Conservation (phyloP, 2,888 invertebrate species). For the Drosophila formosana region DNA sequence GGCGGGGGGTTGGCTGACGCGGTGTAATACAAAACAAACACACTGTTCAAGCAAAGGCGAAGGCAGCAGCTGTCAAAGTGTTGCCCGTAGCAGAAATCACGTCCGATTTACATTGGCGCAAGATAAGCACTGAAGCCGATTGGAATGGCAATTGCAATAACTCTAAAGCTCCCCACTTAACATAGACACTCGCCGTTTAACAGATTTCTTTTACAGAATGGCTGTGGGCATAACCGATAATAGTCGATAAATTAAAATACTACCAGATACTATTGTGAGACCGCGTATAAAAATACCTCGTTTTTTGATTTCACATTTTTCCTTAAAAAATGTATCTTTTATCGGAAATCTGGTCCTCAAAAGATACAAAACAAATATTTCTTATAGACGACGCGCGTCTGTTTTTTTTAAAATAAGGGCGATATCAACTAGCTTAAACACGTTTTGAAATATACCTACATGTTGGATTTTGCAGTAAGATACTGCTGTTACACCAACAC, state of each 20-base stretch:
- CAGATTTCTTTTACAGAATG: conserved; percentile 36
- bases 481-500: too few relatives aligned
- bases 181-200: conserved; percentile 43
- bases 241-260: conserved; percentile 5
- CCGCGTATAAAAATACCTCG: too few relatives aligned
- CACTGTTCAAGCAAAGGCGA: conserved; percentile 24
- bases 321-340: too few relatives aligned
- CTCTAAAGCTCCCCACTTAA: conserved; percentile 18
- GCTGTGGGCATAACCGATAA: not conserved
- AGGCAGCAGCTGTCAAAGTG: conserved; percentile 14
- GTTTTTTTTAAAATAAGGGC: too few relatives aligned
- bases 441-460: too few relatives aligned
- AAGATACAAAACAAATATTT: too few relatives aligned
- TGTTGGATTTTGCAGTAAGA: too few relatives aligned
- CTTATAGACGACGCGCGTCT: too few relatives aligned
- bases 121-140: conserved; percentile 61
- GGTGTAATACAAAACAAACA: conserved; percentile 61
- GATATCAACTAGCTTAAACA: too few relatives aligned
- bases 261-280: too few relatives aligned
- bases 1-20: conserved; percentile 23
- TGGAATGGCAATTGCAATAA: conserved; percentile 33
- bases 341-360: too few relatives aligned
- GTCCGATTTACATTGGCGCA: conserved; percentile 56
- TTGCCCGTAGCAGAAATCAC: conserved; percentile 42
- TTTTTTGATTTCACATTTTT: too few relatives aligned